phyloP scores from a whole-genome alignment of 2,888 invertebrate genomes.

The Cenopis cana region DNA sequence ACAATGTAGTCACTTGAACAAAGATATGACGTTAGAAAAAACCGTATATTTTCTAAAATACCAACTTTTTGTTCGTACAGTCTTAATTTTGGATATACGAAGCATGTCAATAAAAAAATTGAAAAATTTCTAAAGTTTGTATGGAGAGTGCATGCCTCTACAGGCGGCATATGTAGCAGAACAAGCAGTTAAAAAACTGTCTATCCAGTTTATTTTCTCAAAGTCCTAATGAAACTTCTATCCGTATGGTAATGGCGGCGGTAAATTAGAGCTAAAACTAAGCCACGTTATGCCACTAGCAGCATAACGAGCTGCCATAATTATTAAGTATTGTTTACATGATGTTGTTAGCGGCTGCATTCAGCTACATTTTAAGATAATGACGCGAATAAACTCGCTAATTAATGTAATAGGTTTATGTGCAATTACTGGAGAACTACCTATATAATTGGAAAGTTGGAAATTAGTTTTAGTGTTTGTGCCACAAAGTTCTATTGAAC shows the following conservation, averaged over 20 bases:
- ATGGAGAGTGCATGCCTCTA: too few relatives aligned
- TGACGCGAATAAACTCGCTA: conserved; percentile 9
- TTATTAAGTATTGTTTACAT: conserved; percentile 38
- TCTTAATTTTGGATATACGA: too few relatives aligned
- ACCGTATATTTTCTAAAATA: too few relatives aligned
- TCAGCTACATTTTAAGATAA: conserved; percentile 30
- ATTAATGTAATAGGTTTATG: conserved; percentile 24
- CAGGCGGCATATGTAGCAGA: too few relatives aligned
- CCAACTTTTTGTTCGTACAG: too few relatives aligned
- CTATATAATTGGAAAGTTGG: background rate
- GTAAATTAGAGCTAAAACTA: conserved; percentile 55
- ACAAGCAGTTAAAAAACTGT: conserved; percentile 6
- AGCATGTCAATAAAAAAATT: too few relatives aligned
- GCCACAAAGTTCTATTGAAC: background rate
- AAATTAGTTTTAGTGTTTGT: background rate
- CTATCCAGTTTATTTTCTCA: background rate
- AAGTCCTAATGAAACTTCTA: conserved; percentile 30
- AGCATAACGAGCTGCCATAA: conserved; percentile 32
- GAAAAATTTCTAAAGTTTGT: too few relatives aligned
- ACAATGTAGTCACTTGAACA: too few relatives aligned
- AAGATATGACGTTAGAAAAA: too few relatives aligned
- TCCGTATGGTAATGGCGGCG: conserved; percentile 30
- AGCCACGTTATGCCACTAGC: conserved; percentile 48
- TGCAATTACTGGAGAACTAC: conserved; percentile 1
- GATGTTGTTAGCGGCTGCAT: conserved; percentile 26